These are phyloP conservation scores for Pteropus rufus DNA, from an alignment of 2,797 vertebrate species.

Conservation along the genomic window DNA sequence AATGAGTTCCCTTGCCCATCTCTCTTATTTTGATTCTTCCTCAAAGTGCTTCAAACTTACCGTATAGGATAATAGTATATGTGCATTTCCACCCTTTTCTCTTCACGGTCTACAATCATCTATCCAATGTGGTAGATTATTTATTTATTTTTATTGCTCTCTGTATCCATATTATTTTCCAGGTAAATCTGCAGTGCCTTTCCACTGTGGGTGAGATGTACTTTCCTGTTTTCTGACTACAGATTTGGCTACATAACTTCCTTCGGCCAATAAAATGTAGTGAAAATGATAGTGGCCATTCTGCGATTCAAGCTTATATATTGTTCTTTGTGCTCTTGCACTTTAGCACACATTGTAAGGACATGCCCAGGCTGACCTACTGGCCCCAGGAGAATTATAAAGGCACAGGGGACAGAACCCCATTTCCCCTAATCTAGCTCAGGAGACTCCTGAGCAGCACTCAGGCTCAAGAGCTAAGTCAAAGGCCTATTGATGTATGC, in stretches of 20 bases:
- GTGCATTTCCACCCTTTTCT: background rate
- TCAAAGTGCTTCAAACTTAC: background rate
- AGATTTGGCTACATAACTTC: background rate
- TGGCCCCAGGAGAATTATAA: background rate
- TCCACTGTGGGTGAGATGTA: background rate
- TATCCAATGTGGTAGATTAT: background rate
- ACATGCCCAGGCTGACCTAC: rapidly evolving
- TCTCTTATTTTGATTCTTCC: background rate
- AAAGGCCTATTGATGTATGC: background rate
- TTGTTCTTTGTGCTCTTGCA: background rate
- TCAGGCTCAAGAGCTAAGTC: background rate
- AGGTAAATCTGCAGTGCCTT: background rate
- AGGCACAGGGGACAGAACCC: rapidly evolving
- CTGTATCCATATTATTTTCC: background rate
- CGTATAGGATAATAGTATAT: background rate
- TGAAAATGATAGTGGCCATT: background rate
- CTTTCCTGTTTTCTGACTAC: background rate
- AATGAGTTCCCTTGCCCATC: background rate
- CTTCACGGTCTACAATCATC: background rate
- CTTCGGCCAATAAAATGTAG: background rate
- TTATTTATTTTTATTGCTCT: background rate
- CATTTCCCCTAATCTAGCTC: background rate
- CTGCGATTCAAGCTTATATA: background rate
- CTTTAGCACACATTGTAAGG: background rate
- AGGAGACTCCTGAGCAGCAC: background rate